Evolutionary conservation across 2,888 invertebrate genomes (phyloP).

Genomic region (Cerceris ruficornis): DNA sequence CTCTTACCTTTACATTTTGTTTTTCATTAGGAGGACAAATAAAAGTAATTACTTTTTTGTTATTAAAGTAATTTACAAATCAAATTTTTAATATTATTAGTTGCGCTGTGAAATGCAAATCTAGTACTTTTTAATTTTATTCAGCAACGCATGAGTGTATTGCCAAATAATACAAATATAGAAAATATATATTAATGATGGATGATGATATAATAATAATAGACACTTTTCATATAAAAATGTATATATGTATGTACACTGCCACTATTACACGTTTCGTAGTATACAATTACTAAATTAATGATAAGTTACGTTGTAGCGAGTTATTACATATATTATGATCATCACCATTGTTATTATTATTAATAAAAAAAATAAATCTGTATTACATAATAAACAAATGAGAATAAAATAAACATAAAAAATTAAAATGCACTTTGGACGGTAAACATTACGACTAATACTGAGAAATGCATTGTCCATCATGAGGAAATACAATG

Average conservation of each 20-base stretch:
- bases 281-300: constrained; percentile 54
- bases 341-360: constrained; percentile 18
- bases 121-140: constrained; percentile 43
- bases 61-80: no score
- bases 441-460: constrained; percentile 79
- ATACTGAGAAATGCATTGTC: constrained; percentile 69
- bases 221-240: constrained; percentile 65
- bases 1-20: no score
- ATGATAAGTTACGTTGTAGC: constrained; percentile 57
- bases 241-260: constrained; percentile 65
- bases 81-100: no score
- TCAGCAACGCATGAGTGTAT: constrained; percentile 45
- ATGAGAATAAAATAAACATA: constrained; percentile 68
- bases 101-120: background rate
- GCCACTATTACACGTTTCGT: constrained; percentile 48
- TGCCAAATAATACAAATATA: constrained; percentile 52
- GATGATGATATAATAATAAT: constrained; percentile 51
- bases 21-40: no score
- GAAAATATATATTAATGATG: constrained; percentile 55
- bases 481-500: constrained; percentile 41
- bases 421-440: constrained; percentile 76
- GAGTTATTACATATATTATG: constrained; percentile 37
- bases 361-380: constrained; percentile 57
- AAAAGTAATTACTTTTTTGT: no score
- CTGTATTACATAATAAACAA: constrained; percentile 63